A percentile compares a stretch with the other conserved stretches of the same genome.
These are phyloP conservation scores for Nebria salina DNA, from an alignment of 2,888 invertebrate genomes.

Conservation along the genomic window DNA sequence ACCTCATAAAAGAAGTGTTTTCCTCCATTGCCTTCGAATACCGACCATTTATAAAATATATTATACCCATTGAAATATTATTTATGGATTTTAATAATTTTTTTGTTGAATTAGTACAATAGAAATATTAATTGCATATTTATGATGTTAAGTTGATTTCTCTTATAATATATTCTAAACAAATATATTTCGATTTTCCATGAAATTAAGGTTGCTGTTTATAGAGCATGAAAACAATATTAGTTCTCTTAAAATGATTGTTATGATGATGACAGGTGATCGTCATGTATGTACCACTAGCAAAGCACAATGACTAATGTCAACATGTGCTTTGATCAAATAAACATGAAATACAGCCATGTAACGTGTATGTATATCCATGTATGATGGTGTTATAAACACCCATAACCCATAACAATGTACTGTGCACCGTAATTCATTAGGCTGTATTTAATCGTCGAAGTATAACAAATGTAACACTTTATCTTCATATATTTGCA, in stretches of 20 bases:
- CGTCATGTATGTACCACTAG: not conserved
- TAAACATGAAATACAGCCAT: conserved; percentile 52
- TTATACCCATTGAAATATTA: not conserved
- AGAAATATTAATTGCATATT: too few species aligned
- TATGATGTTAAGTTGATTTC: too few species aligned
- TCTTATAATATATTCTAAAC: too few species aligned
- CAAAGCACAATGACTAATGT: conserved; percentile 49
- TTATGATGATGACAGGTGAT: not conserved
- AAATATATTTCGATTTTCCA: too few species aligned
- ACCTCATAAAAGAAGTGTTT: conserved; percentile 30
- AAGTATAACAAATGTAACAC: too few species aligned
- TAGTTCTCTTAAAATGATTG: not conserved
- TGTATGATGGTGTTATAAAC: conserved; percentile 6
- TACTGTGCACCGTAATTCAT: too few species aligned
- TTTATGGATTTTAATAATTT: too few species aligned
- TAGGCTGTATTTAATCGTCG: too few species aligned
- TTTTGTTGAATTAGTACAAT: too few species aligned
- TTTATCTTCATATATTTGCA: too few species aligned
- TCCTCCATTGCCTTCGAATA: not conserved
- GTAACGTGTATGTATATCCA: conserved; percentile 5
- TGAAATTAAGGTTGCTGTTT: too few species aligned
- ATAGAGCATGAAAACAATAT: not conserved
- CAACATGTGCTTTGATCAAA: conserved; percentile 52
- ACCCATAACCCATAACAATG: conserved; percentile 3
- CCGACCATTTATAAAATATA: not conserved